Conservation (phyloP, 1,140 invertebrate species). For the Drosophila watanabei region DNA sequence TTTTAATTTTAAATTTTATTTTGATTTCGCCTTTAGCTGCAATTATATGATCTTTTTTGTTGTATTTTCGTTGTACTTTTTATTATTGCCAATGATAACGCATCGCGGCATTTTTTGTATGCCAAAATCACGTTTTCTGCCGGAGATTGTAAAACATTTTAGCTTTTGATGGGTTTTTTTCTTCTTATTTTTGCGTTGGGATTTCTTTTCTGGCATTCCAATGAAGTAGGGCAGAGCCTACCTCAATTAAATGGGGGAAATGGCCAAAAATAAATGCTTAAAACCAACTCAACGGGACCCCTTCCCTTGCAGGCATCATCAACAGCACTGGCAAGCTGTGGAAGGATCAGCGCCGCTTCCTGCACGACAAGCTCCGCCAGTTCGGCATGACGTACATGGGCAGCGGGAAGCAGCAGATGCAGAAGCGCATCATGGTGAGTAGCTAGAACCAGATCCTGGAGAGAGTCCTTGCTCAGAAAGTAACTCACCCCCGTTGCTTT, state of each 20-base stretch:
- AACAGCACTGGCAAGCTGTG: slow-evolving; percentile 96
- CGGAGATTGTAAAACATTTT: slow-evolving; percentile 28
- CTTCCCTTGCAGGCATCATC: slow-evolving; percentile 91
- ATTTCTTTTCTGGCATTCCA: slow-evolving; percentile 46
- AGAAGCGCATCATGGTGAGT: slow-evolving; percentile 93
- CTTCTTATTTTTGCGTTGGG: slow-evolving; percentile 6
- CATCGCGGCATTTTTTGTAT: slow-evolving; percentile 35
- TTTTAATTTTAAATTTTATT: slow-evolving; percentile 7
- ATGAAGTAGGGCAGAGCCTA: slow-evolving; percentile 60
- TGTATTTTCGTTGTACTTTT: not conserved
- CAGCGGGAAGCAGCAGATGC: slow-evolving; percentile 92
- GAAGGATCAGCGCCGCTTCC: slow-evolving; percentile 96
- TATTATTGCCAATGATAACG: slow-evolving; percentile 32
- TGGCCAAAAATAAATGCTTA: not conserved
- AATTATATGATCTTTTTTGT: slow-evolving; percentile 13
- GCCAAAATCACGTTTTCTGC: slow-evolving; percentile 38
- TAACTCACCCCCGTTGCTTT: not conserved
- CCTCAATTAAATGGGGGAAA: slow-evolving; percentile 63
- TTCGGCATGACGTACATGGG: slow-evolving; percentile 96
- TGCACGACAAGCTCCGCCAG: slow-evolving; percentile 94
- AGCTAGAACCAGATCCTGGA: too few relatives aligned
- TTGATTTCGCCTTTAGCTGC: slow-evolving; percentile 26
- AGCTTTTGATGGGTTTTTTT: slow-evolving; percentile 1
- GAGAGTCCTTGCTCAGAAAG: not conserved
- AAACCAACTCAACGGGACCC: not conserved